phyloP scores from a whole-genome alignment of 2,888 invertebrate species.

The Psylliodes chrysocephalus region DNA sequence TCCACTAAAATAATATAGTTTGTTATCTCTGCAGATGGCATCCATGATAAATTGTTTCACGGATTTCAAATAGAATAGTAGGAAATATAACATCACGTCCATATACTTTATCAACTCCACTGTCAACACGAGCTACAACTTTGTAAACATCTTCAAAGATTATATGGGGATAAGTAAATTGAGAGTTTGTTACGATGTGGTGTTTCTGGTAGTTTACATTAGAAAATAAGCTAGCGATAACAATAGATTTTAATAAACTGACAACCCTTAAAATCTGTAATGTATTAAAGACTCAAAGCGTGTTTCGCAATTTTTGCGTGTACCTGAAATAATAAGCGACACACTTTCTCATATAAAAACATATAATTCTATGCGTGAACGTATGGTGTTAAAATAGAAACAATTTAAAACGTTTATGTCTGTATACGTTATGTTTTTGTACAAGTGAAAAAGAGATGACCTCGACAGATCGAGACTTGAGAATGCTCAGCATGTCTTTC shows the following conservation, averaged over 20 bases:
- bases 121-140: constrained; percentile 27
- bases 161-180: constrained; percentile 23
- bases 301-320: too few species aligned
- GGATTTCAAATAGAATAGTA: constrained; percentile 15
- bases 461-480: too few species aligned
- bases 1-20: constrained; percentile 26
- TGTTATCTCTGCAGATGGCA: constrained; percentile 30
- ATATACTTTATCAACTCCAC: constrained; percentile 26
- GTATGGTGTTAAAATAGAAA: too few species aligned
- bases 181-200: constrained; percentile 7
- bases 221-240: not conserved
- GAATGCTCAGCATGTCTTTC: too few species aligned
- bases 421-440: too few species aligned
- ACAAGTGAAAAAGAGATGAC: too few species aligned
- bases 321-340: too few species aligned
- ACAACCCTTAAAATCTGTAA: not conserved
- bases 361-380: too few species aligned
- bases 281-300: too few species aligned
- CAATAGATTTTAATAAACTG: not conserved
- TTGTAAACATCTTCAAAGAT: constrained; percentile 29
- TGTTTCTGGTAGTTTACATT: constrained; percentile 3
- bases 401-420: too few species aligned
- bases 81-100: constrained; percentile 22
- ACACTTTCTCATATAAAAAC: too few species aligned
- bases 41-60: constrained; percentile 29